These are phyloP conservation scores for Gnathonemus longibarbis DNA, from an alignment of 2,113 vertebrate species.

Conservation along the genomic window DNA sequence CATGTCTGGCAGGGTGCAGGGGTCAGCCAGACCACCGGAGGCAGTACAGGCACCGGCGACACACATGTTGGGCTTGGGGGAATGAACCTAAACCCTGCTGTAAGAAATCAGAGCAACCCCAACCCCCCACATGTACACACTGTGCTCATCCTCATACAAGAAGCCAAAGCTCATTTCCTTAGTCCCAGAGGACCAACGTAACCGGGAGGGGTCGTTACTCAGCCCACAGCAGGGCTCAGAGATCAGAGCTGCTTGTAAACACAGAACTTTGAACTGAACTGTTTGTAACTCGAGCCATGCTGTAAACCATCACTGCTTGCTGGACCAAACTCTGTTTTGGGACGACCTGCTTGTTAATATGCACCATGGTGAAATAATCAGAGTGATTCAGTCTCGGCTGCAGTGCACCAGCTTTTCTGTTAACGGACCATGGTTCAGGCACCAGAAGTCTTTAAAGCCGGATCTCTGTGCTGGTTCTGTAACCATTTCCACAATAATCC, in stretches of 20 bases:
- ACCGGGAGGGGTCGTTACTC: background rate
- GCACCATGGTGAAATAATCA: background rate
- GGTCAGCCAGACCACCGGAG: background rate
- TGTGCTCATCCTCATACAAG: background rate
- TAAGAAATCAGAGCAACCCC: background rate
- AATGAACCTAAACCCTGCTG: background rate
- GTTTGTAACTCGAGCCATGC: background rate
- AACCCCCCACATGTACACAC: background rate
- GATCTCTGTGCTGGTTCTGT: background rate
- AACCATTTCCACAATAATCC: background rate
- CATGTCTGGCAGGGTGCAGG: background rate
- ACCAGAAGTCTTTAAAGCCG: background rate
- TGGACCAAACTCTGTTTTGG: background rate
- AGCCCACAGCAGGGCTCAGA: background rate
- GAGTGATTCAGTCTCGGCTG: background rate
- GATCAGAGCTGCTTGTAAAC: background rate
- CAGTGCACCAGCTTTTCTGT: background rate
- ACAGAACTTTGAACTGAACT: background rate
- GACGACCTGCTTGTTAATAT: background rate
- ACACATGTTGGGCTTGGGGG: background rate
- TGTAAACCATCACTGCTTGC: background rate
- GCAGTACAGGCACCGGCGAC: background rate
- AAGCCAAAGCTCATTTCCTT: background rate
- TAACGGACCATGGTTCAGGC: background rate
- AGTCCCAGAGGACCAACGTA: background rate